phyloP scores from a whole-genome alignment of 2,888 invertebrate genomes.

The Marronus borbonicus region DNA sequence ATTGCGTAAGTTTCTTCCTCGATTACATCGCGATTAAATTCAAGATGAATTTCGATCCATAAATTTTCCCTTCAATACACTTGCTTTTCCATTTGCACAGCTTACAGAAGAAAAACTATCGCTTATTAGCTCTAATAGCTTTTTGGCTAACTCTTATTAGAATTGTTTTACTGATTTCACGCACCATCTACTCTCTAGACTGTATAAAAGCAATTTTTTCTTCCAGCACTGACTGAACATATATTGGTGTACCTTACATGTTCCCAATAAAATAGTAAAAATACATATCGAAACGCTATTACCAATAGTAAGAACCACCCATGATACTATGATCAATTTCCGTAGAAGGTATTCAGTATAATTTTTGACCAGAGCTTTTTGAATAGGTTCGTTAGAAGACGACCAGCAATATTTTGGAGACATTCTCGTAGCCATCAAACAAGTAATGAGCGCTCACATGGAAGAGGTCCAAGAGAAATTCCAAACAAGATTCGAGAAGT shows the following conservation, averaged over 20 bases:
- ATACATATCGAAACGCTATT: conserved; percentile 7
- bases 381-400: conserved; percentile 75
- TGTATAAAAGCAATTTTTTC: conserved; percentile 31
- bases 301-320: conserved; percentile 12
- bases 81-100: no score
- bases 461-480: conserved; percentile 82
- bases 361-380: conserved; percentile 1
- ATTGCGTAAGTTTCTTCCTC: no score
- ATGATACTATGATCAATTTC: not conserved
- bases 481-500: conserved; percentile 80
- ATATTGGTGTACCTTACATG: not conserved
- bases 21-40: no score
- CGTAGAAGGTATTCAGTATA: not conserved
- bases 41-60: no score
- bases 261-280: conserved; percentile 1
- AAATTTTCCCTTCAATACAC: no score
- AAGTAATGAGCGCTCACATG: conserved; percentile 84
- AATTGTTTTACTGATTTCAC: not conserved
- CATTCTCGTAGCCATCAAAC: conserved; percentile 83
- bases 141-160: conserved; percentile 7
- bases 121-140: not conserved
- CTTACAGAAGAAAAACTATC: no score
- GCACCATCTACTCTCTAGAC: not conserved
- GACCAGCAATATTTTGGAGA: conserved; percentile 89
- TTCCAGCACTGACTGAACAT: conserved; percentile 30